Base-by-base conservation (phyloP, 2,797 vertebrate genomes). In the Neostethus bicornis region DNA sequence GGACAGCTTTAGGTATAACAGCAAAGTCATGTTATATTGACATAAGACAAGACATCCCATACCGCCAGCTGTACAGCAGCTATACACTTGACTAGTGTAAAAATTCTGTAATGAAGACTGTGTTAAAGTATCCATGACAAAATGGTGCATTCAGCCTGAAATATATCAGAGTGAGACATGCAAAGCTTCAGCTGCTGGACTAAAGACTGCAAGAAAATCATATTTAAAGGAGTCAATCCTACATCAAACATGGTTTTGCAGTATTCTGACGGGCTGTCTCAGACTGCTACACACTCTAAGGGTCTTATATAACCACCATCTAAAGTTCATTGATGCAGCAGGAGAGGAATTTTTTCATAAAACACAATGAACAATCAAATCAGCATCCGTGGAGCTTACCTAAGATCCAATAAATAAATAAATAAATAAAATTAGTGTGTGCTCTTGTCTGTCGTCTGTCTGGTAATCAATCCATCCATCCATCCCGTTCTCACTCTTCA, bases 391-490 rank as follows among this genome's bases (percentile, higher is more conserved):
- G 52, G 25, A 2, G 28, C 24, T 55, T 26, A 58, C 14, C 10
- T 53, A 14, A 19, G 38, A n/a, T n/a, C n/a, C n/a, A n/a, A n/a
- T n/a, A n/a, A n/a, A n/a, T n/a, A n/a, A n/a, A n/a, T n/a, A 51
- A 23, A 13, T 17, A 17, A 25, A 14, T 29, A 20, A 44, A 23
- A 24, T 20, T 42, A 25, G 48, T 58, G 52, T 38, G 25, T 5
- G 14, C 38, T 41, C 66, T 44, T 48, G 52, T 53, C 67, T 66
- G 59, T 66, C 67, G 47, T 68, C 44, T 38, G 35, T 72, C 66
- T 57, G 26, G 35, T 62, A 44, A 62, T 74, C 74, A 67, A 75
- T 81, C 54, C 46, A 73, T 82, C 54, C 46, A 73, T 82, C 66
- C 61, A 23, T 67, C 49, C 70, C 37, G 17, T 43, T 69, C 70